These are phyloP conservation scores for Synergus itoensis DNA, from an alignment of 2,888 invertebrate genomes.

Conservation along the genomic window DNA sequence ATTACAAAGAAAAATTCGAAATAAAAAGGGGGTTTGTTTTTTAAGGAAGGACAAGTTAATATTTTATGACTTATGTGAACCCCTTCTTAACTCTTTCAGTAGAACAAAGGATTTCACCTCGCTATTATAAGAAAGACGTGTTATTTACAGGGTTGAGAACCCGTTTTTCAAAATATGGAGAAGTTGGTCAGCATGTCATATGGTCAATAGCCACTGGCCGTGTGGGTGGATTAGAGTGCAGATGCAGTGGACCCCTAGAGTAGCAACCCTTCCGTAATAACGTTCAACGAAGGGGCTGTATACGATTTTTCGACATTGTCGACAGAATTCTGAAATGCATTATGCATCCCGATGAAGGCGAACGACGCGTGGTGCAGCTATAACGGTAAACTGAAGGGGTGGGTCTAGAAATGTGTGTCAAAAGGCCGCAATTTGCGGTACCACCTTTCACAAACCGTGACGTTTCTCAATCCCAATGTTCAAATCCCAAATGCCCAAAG, in stretches of 20 bases:
- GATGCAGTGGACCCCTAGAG: conserved; percentile 67
- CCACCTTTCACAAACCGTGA: conserved; percentile 43
- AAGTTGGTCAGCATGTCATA: conserved; percentile 78
- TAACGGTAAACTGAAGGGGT: conserved; percentile 67
- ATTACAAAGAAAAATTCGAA: too few species aligned
- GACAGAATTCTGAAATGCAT: conserved; percentile 66
- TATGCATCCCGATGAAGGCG: conserved; percentile 63
- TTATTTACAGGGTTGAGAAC: conserved; percentile 55
- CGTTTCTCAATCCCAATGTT: conserved; percentile 9
- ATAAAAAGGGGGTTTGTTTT: too few species aligned
- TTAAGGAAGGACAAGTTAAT: background rate
- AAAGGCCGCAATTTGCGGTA: conserved; percentile 64
- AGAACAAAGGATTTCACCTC: background rate
- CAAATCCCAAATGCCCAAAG: conserved; percentile 39
- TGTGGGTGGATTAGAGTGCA: conserved; percentile 64
- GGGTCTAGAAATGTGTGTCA: conserved; percentile 69
- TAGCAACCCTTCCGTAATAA: conserved; percentile 77
- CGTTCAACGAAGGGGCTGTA: conserved; percentile 67
- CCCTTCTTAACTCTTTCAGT: background rate
- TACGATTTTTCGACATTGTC: conserved; percentile 63
- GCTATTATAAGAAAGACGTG: background rate
- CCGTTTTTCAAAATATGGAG: conserved; percentile 61
- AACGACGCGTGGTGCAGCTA: conserved; percentile 65
- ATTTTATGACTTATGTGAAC: background rate
- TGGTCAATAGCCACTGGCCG: conserved; percentile 75